Evolutionary conservation across 2,888 invertebrate genomes (phyloP).

Genomic region (Scaptomyza tumidula): DNA sequence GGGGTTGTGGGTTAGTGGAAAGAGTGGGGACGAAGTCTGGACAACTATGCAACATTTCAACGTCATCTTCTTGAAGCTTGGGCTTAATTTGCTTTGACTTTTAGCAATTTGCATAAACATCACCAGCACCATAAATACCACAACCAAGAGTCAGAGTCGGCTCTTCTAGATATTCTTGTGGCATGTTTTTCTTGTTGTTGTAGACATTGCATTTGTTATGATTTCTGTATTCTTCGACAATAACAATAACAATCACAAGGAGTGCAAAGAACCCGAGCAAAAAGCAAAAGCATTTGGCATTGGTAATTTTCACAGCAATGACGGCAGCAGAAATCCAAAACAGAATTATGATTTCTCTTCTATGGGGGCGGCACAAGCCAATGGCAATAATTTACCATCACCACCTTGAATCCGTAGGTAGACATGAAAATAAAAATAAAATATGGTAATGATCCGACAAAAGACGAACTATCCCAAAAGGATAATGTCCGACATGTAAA

Average conservation of each 20-base stretch:
- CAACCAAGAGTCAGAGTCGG: constrained; percentile 15
- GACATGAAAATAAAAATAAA: constrained; percentile 9
- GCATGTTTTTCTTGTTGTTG: constrained; percentile 18
- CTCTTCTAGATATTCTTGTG: constrained; percentile 12
- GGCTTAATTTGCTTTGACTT: constrained; percentile 81
- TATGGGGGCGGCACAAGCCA: constrained; percentile 36
- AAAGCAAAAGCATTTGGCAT: constrained; percentile 22
- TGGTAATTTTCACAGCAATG: constrained; percentile 42
- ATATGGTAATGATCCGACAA: constrained; percentile 44
- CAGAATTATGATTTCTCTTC: constrained; percentile 63
- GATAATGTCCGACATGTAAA: constrained; percentile 20
- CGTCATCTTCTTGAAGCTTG: constrained; percentile 72
- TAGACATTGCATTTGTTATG: constrained; percentile 59
- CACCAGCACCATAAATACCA: constrained; percentile 53
- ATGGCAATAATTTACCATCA: constrained; percentile 46
- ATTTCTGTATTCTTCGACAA: constrained; percentile 50
- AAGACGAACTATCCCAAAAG: constrained; percentile 4
- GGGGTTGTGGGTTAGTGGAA: constrained; percentile 3
- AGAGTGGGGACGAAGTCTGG: constrained; percentile 24
- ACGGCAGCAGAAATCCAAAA: constrained; percentile 44
- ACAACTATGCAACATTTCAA: constrained; percentile 54
- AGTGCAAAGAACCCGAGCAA: constrained; percentile 14
- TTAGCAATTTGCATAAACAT: constrained; percentile 81
- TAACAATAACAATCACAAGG: constrained; percentile 68
- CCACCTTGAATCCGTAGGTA: constrained; percentile 18